These are phyloP conservation scores for Eptesicus fuscus DNA, from an alignment of 2,113 vertebrate species.

Conservation along the genomic window DNA sequence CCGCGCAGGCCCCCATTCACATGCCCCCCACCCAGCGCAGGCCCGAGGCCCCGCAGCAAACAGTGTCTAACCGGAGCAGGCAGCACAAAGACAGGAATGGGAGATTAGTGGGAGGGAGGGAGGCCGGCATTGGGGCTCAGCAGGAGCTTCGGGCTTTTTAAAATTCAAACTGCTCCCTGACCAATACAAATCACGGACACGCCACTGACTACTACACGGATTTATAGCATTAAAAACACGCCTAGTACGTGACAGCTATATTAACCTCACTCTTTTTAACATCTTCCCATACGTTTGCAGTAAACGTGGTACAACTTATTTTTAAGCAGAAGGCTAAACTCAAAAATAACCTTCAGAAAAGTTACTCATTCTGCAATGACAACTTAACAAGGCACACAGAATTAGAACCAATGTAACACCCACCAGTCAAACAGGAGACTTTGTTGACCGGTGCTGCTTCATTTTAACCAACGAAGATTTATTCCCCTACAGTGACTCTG, in stretches of 20 bases:
- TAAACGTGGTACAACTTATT: constrained; percentile 42
- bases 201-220: constrained; percentile 84
- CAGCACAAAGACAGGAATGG: constrained; percentile 89
- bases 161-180: constrained; percentile 88
- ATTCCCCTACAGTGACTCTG: neutral
- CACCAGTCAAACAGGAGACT: constrained; percentile 46
- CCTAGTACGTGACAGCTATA: constrained; percentile 85
- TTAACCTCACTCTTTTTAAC: constrained; percentile 82
- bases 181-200: constrained; percentile 86
- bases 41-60: constrained; percentile 82
- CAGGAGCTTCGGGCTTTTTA: constrained; percentile 87
- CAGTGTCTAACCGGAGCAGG: constrained; percentile 85
- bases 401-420: constrained; percentile 48
- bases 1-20: neutral
- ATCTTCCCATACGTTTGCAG: constrained; percentile 48
- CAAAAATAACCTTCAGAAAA: constrained; percentile 63
- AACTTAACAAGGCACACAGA: constrained; percentile 37
- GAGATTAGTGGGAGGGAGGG: constrained; percentile 86
- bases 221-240: constrained; percentile 86
- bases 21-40: constrained; percentile 60
- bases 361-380: constrained; percentile 63
- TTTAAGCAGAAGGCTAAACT: constrained; percentile 45
- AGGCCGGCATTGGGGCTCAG: constrained; percentile 85
- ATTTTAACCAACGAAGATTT: constrained; percentile 14
- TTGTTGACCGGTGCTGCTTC: constrained; percentile 36